Base-by-base conservation (phyloP, 2,113 vertebrate genomes). In the Cryptomyrus ogoouensis region DNA sequence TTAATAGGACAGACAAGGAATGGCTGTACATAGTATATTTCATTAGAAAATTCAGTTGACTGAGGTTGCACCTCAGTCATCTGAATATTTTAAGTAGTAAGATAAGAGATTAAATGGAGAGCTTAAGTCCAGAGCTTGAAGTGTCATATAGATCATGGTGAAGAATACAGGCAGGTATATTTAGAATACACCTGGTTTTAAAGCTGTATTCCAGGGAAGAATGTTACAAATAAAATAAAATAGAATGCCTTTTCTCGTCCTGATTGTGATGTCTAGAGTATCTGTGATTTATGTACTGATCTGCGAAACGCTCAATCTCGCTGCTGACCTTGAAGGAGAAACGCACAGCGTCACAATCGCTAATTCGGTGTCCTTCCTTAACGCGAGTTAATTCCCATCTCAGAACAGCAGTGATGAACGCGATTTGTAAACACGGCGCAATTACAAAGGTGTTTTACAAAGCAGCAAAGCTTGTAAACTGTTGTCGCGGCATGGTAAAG, bases 61-160 rank as follows among this genome's bases (percentile, higher is more conserved):
- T 21, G 35, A 47, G 87, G 91, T 47, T 89, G 39, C 24, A 86
- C 21, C 44, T 88, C 42, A 91, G 56, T 66, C 42, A 50, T 77
- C 49, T 80, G 84, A 83, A 84, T 88, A 88, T 44, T 42, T 15
- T 85, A 9, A 42, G 24, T 49, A n/a, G 44, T 85, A 49, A 21
- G 39, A 85, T 49, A 85, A 85, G 83, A 49, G 9, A 27, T 27
- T 1, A 80, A 17, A 70, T 27, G 62, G 70, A 77, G 21, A 15
- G 13, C 27, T 9, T n/a, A 12, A 31, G 31, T 35, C 17, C 5
- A 17, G 35, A 77, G 31, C 35, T 77, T 77, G 5, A 17, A 39
- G 31, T 77, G 70, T 42, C 15, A 35, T 77, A 17, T 77, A 77
- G 15, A 39, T 35, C 17, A 19, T 42, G 35, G 5, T 19, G 74